These are phyloP conservation scores for Morbakka virulenta DNA, from an alignment of 30 jellyfish, hydroid and myxozoan species.

Conservation along the genomic window DNA sequence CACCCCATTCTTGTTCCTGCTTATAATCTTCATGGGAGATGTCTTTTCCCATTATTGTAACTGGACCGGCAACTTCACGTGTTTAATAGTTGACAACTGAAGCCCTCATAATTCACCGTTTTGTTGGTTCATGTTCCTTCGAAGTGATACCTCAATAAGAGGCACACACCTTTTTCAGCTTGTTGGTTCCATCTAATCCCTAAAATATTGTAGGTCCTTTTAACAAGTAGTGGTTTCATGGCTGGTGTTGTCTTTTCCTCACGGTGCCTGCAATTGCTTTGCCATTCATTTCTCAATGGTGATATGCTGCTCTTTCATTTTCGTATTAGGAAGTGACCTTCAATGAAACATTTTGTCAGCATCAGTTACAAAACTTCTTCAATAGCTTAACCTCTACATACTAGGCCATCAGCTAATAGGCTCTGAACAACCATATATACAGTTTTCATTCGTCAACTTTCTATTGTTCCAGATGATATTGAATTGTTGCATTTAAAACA, in stretches of 20 bases:
- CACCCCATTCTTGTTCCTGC: slow-evolving; percentile 13
- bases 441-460: no score
- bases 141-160: neutral
- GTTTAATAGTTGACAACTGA: neutral
- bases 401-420: no score
- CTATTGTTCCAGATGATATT: no score
- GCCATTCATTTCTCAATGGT: neutral
- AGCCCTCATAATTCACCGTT: neutral
- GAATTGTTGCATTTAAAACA: no score
- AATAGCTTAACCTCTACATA: neutral
- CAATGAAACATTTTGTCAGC: neutral
- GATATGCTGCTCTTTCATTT: neutral
- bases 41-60: neutral
- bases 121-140: neutral
- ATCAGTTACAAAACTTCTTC: slow-evolving; percentile 10
- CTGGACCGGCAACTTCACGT: neutral
- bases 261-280: no score
- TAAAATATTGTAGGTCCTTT: neutral
- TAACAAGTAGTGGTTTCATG: no score
- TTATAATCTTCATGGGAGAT: slow-evolving; percentile 6
- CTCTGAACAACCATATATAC: no score
- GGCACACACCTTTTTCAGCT: neutral
- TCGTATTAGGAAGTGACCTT: neutral
- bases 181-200: slow-evolving; percentile 9
- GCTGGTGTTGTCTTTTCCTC: no score